These are phyloP conservation scores for Sebastes vulpes DNA, from an alignment of 2,797 vertebrate genomes.

Conservation along the genomic window DNA sequence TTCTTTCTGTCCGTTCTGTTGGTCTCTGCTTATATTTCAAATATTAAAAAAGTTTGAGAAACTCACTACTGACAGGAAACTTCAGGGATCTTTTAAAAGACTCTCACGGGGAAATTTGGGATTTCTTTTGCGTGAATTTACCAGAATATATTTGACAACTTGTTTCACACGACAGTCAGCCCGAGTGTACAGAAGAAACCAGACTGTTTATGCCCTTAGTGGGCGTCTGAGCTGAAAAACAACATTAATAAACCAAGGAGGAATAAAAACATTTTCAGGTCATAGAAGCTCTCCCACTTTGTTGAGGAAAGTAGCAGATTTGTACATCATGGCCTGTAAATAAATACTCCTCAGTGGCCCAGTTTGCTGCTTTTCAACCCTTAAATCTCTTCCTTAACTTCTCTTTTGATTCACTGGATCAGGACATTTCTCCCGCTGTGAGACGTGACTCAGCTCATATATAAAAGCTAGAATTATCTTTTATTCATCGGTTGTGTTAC, in stretches of 20 bases:
- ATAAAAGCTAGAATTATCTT: not conserved
- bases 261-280: conserved; percentile 15
- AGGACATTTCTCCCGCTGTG: not conserved
- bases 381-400: not conserved
- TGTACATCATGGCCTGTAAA: conserved; percentile 7
- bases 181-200: not conserved
- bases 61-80: conserved; percentile 8
- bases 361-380: not conserved
- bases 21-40: conserved; percentile 28
- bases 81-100: not conserved
- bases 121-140: not conserved
- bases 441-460: not conserved
- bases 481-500: not conserved
- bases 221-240: conserved; percentile 42
- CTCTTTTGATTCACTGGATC: not conserved
- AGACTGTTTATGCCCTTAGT: conserved; percentile 40
- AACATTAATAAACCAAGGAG: conserved; percentile 57
- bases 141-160: conserved; percentile 15
- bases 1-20: not conserved
- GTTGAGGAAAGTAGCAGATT: conserved; percentile 1
- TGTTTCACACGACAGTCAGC: not conserved
- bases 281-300: conserved; percentile 11
- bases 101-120: not conserved
- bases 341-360: conserved; percentile 5
- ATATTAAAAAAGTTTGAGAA: conserved; percentile 36